These are phyloP conservation scores for Aramus guarauna DNA, from an alignment of 2,113 vertebrate genomes.

Conservation along the genomic window DNA sequence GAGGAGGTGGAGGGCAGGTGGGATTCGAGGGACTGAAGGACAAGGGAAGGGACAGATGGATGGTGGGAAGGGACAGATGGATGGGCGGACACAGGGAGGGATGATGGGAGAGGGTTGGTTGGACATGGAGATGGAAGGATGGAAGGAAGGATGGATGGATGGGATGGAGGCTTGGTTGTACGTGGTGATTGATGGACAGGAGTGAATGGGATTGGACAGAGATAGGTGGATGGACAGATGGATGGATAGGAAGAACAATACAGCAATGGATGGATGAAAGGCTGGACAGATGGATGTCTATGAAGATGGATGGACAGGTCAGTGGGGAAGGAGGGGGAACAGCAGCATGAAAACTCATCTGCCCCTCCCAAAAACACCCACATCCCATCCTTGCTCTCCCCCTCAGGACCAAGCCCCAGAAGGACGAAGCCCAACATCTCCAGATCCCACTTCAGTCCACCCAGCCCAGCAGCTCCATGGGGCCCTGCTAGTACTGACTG, in stretches of 20 bases:
- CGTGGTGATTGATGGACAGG: background rate
- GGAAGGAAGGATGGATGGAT: background rate
- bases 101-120: background rate
- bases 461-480: background rate
- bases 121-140: background rate
- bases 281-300: background rate
- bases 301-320: background rate
- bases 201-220: background rate
- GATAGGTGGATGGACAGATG: background rate
- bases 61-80: background rate
- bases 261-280: background rate
- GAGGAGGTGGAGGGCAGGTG: conserved; percentile 32
- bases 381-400: background rate
- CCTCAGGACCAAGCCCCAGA: background rate
- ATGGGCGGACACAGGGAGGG: accelerated
- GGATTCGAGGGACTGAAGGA: accelerated
- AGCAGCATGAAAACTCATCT: background rate
- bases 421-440: background rate
- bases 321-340: background rate
- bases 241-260: too few relatives aligned
- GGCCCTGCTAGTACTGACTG: background rate
- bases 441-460: background rate
- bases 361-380: too few relatives aligned
- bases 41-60: background rate
- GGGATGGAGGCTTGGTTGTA: too few relatives aligned